Evolutionary conservation across 2,113 vertebrate species (phyloP).

Genomic region (Corydoras sp.): DNA sequence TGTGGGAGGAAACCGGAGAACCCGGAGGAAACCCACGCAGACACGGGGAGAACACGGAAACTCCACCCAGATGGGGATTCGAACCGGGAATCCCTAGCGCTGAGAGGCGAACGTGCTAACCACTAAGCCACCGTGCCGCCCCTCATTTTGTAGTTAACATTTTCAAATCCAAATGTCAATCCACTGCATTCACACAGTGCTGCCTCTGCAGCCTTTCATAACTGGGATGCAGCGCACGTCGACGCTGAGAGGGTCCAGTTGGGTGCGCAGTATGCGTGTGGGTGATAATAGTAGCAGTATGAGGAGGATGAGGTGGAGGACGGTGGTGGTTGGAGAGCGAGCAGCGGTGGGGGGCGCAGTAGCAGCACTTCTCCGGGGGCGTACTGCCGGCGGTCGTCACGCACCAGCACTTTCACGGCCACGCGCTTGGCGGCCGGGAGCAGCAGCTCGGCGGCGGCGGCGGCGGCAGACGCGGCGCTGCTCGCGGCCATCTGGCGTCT

Average conservation of each 20-base stretch:
- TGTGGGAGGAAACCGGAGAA: too few relatives aligned
- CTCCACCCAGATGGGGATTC: too few relatives aligned
- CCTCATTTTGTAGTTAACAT: neutral
- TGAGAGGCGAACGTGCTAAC: too few relatives aligned
- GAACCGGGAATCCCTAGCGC: too few relatives aligned
- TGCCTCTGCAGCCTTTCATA: slow-evolving; percentile 32
- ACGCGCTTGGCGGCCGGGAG: slow-evolving; percentile 88
- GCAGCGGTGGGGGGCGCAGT: slow-evolving; percentile 71
- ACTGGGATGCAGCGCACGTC: slow-evolving; percentile 74
- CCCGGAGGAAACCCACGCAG: too few relatives aligned
- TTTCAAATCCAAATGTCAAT: slow-evolving; percentile 6
- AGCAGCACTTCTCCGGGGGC: slow-evolving; percentile 86
- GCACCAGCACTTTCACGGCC: slow-evolving; percentile 93
- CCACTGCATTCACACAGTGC: neutral
- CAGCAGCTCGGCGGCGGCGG: slow-evolving; percentile 14
- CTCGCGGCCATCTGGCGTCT: slow-evolving; percentile 89
- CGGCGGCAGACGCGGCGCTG: slow-evolving; percentile 6
- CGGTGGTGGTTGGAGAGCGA: slow-evolving; percentile 75
- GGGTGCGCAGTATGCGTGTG: slow-evolving; percentile 91
- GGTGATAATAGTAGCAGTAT: slow-evolving; percentile 81
- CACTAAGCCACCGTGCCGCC: too few relatives aligned
- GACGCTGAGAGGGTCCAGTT: slow-evolving; percentile 92
- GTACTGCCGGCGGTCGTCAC: slow-evolving; percentile 97
- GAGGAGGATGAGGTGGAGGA: slow-evolving; percentile 13
- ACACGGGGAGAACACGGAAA: too few relatives aligned